phyloP scores from a whole-genome alignment of 2,888 invertebrate species.

The Pristionchus fissidentatus region DNA sequence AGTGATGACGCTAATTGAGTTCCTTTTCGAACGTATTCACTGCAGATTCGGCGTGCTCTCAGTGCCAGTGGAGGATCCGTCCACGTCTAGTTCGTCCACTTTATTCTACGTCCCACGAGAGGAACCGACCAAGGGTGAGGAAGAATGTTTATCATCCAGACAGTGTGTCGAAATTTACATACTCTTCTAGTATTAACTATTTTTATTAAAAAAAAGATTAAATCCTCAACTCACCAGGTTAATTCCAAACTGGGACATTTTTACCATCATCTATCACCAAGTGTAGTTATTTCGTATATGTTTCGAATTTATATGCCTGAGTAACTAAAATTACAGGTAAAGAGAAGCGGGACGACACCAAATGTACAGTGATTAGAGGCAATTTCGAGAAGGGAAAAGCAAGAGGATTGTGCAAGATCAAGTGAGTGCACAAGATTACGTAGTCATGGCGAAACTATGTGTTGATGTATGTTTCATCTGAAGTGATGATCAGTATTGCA shows the following conservation, averaged over 20 bases:
- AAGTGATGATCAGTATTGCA: background rate
- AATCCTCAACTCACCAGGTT: no score
- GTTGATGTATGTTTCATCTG: background rate
- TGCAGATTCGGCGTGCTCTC: conserved; percentile 37
- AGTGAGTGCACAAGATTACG: background rate
- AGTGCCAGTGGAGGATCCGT: background rate
- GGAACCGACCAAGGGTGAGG: background rate
- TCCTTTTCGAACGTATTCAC: no score
- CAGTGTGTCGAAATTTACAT: no score
- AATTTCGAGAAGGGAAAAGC: conserved; percentile 42
- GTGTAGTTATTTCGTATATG: no score
- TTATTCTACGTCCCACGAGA: conserved; percentile 23
- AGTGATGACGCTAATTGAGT: no score
- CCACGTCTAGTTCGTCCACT: background rate
- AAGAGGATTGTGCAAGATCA: background rate
- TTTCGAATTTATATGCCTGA: no score
- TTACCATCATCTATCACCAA: no score
- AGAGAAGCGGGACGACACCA: background rate
- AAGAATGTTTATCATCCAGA: no score
- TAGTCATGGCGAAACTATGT: background rate
- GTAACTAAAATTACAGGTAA: no score
- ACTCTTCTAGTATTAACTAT: no score
- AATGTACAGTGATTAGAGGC: conserved; percentile 15
- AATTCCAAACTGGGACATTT: background rate
- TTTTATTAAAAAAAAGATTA: no score